These are phyloP conservation scores for Belgica antarctica DNA, from an alignment of 2,888 invertebrate genomes.

Conservation along the genomic window DNA sequence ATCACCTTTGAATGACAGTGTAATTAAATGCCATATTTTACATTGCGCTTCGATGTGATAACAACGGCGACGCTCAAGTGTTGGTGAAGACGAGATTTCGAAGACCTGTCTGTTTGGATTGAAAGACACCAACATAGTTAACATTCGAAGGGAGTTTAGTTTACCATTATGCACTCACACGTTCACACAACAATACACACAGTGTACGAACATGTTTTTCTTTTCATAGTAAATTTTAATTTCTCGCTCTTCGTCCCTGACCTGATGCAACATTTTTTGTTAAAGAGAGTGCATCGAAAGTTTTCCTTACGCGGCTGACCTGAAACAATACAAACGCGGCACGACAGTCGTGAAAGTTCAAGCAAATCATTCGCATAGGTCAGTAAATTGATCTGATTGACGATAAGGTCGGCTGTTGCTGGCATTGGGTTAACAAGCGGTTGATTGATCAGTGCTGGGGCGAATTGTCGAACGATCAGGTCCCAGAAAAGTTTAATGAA, in stretches of 20 bases:
- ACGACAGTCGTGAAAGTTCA: too few species aligned
- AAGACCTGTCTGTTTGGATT: neutral
- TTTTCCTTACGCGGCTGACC: too few species aligned
- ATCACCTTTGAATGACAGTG: neutral
- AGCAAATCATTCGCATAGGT: too few species aligned
- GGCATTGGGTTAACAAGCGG: too few species aligned
- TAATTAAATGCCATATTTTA: conserved; percentile 6
- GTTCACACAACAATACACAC: neutral
- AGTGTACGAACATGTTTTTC: neutral
- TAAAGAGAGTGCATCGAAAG: neutral
- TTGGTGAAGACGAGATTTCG: neutral
- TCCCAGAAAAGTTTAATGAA: too few species aligned
- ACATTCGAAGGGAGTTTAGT: neutral
- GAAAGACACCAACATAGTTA: neutral
- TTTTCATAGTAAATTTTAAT: conserved; percentile 6
- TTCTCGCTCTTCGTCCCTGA: conserved; percentile 36
- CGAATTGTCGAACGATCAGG: too few species aligned
- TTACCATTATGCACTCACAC: neutral
- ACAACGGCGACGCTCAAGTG: too few species aligned
- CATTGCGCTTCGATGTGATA: neutral
- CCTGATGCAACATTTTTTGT: conserved; percentile 33
- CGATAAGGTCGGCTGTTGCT: too few species aligned
- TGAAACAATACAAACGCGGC: too few species aligned
- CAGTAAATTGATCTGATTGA: too few species aligned
- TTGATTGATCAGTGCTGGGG: too few species aligned